These are phyloP conservation scores for Phortica okadai DNA, from an alignment of 2,888 invertebrate species.

Conservation along the genomic window DNA sequence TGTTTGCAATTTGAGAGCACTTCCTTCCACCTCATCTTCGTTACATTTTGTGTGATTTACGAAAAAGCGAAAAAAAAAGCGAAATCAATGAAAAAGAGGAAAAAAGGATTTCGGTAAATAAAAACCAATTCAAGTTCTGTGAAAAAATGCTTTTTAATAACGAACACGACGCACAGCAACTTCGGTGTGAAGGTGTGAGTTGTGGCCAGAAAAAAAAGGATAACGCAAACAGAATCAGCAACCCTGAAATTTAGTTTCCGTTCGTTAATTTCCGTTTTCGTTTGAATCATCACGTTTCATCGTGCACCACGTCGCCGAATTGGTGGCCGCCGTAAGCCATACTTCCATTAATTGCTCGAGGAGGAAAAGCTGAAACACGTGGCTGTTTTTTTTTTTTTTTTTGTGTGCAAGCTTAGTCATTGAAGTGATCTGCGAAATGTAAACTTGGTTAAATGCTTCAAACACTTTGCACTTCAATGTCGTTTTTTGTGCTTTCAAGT, in stretches of 20 bases:
- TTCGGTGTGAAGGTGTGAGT: neutral
- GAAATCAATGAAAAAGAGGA: neutral
- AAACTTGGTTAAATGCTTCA: no score
- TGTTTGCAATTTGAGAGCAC: neutral
- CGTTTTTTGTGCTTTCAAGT: no score
- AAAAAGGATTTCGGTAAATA: constrained; percentile 13
- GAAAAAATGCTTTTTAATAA: constrained; percentile 21
- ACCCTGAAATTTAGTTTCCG: constrained; percentile 63
- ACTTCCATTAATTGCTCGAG: no score
- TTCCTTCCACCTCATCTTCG: neutral
- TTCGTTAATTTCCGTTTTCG: constrained; percentile 68
- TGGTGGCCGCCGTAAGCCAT: no score
- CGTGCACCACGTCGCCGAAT: neutral
- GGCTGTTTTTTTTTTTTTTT: neutral
- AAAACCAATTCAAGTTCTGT: constrained; percentile 2
- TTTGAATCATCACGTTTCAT: constrained; percentile 59
- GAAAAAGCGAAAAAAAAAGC: neutral
- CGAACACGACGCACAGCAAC: neutral
- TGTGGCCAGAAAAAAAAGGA: neutral
- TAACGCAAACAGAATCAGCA: constrained; percentile 9
- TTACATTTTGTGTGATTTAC: neutral
- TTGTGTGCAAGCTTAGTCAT: neutral
- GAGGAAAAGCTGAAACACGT: no score
- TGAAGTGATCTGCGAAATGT: no score
- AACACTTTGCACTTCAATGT: no score